Evolutionary conservation across 2,888 invertebrate genomes (phyloP), one percentile per base, ranked within the genome.

Genomic region (Lithosia quadra): DNA sequence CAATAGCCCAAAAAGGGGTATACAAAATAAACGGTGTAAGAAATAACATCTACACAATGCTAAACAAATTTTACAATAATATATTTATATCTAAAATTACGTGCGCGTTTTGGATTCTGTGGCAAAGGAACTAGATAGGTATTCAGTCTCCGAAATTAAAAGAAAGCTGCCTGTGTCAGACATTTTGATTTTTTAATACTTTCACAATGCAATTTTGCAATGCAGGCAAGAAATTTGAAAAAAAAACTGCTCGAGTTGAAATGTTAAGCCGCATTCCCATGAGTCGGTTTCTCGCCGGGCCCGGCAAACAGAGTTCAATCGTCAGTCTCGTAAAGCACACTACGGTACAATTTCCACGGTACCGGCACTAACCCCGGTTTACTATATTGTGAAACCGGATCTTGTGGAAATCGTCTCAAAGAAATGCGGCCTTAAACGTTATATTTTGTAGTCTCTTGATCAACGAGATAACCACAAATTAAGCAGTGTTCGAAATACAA

Each of bases 111-210:
- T 76, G 74, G 63, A 69, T 80, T 76, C 18, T 36, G 68, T 76
- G 65, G 68, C 15, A 78, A 77, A 79, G 72, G 76, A 79, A 80
- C 78, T 80, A 66, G 58, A 24, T 60, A 43, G 63, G 69, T 9
- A 36, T 28, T 79, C 81, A 80, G 81, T 80, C 79, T 78, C 76
- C 63, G 71, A 80, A 74, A 80, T 67, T 60, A 78, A 67, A 43
- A 75, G 21, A 78, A 68, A 75, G 79, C 79, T 79, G 74, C 79
- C 81, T 64, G 10, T 24, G 11, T 63, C 60, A 69, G 55, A 58
- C 22, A 34, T 21, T n/a, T 28, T 36, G 3, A 7, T 55, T 56
- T 34, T 64, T 56, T 36, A 64, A 57, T 24, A 8, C 13, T 13
- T 22, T 24, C 24, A 56, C 24, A 13, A 33, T 24, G 22, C 24